Base-by-base conservation (phyloP, 1,140 invertebrate species). In the Helicoverpa zea region DNA sequence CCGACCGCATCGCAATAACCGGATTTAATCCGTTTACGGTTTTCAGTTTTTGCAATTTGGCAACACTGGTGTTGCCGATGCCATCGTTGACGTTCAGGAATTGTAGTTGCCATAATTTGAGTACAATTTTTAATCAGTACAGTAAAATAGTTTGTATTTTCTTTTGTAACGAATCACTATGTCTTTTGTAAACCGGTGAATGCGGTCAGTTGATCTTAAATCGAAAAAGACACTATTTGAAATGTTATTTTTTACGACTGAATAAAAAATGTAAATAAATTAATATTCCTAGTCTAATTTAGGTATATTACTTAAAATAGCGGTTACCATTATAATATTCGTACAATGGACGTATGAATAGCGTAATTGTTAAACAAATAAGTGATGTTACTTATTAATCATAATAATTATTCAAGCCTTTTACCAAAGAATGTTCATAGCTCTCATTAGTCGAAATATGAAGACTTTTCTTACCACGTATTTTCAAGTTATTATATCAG, bases 261-360 rank as follows among this genome's bases (percentile, higher is more conserved):
- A 92, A 89, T 85, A 84, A 85, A 89, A 61, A 84, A 84, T 91
- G 89, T 92, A 92, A 89, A 91, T 92, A 92, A 88, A 90, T 91
- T 59, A 77, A 80, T 87, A 90, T 87, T 91, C 85, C 81, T 91
- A 94, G 88, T 83, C 80, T 84, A 82, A 77, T 75, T 82, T 91
- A 89, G 84, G 79, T 84, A 16, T 87, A 86, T 83, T 89, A 89
- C 86, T 89, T 90, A 91, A 89, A 66, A 83, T 87, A 91, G 85
- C 74, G 76, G 88, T 93, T 91, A 91, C 90, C 86, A 88, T 82
- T 76, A 77, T 84, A 87, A 88, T 88, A 90, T 86, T 91, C 87
- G 81, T 72, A 72, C 72, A 43, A 49, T 30, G 23, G 35, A 58
- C 18, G 58, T 73, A 75, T 77, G 23, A 64, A 54, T 30, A 11